These are phyloP conservation scores for Lepas anatifera DNA, from an alignment of 2,888 invertebrate genomes.

Conservation along the genomic window DNA sequence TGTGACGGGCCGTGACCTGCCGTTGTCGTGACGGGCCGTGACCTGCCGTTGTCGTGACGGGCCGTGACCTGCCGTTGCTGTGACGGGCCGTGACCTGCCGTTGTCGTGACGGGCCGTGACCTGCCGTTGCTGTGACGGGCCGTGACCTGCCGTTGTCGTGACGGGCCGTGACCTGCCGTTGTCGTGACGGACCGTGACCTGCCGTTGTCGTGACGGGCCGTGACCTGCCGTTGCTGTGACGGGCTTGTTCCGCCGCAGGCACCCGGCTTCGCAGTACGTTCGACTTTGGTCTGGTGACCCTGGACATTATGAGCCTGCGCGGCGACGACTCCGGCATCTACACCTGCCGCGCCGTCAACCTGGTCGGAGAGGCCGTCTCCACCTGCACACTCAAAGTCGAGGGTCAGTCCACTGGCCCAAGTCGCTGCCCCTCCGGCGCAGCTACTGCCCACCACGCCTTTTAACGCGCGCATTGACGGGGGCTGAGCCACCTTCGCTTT, in stretches of 20 bases:
- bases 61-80: too few species aligned
- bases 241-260: slow-evolving; percentile 30
- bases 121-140: too few species aligned
- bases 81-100: too few species aligned
- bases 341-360: slow-evolving; percentile 85
- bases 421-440: not conserved
- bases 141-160: too few species aligned
- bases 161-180: too few species aligned
- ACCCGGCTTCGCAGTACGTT: slow-evolving; percentile 85
- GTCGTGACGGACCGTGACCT: not conserved
- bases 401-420: slow-evolving; percentile 28
- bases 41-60: too few species aligned
- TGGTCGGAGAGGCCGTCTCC: slow-evolving; percentile 86
- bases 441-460: too few species aligned
- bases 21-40: too few species aligned
- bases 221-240: not conserved
- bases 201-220: not conserved
- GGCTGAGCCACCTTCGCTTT: too few species aligned
- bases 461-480: too few species aligned
- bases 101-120: too few species aligned
- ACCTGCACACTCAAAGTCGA: slow-evolving; percentile 79
- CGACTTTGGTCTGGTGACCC: slow-evolving; percentile 90
- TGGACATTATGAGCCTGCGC: slow-evolving; percentile 75
- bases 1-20: too few species aligned
- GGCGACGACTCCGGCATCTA: slow-evolving; percentile 90